These are phyloP conservation scores for Sparidentex hasta DNA, from an alignment of 2,797 vertebrate genomes.

Conservation along the genomic window DNA sequence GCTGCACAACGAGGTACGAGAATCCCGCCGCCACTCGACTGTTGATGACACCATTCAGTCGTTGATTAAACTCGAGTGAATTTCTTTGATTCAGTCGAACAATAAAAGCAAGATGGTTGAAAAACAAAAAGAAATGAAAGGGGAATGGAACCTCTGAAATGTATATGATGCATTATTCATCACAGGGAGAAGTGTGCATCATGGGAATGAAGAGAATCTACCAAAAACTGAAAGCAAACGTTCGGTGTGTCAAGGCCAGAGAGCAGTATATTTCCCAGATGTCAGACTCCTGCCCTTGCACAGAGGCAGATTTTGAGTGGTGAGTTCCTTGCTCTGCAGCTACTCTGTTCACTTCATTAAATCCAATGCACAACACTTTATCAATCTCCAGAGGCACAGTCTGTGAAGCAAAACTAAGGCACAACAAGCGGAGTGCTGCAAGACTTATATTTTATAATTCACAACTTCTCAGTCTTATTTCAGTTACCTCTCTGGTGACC, in stretches of 20 bases:
- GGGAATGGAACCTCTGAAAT: constrained; percentile 52
- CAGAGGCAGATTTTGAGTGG: constrained; percentile 96
- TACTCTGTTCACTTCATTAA: constrained; percentile 74
- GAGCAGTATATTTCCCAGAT: constrained; percentile 91
- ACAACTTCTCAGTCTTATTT: constrained; percentile 38
- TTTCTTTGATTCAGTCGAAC: constrained; percentile 56
- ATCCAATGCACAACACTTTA: constrained; percentile 67
- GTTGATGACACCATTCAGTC: constrained; percentile 4
- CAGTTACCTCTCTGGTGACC: constrained; percentile 8
- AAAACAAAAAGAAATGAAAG: background rate
- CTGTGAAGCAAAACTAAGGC: constrained; percentile 56
- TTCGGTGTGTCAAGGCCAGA: constrained; percentile 93
- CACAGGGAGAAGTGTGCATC: constrained; percentile 90
- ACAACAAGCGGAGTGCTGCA: constrained; percentile 45
- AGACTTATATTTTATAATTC: constrained; percentile 47
- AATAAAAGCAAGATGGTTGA: constrained; percentile 48
- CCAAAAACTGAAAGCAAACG: constrained; percentile 91
- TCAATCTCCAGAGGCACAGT: constrained; percentile 64
- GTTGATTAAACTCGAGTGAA: constrained; percentile 48
- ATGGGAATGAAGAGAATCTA: constrained; percentile 96
- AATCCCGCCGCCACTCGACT: background rate
- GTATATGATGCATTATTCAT: constrained; percentile 80
- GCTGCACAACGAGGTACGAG: constrained; percentile 89
- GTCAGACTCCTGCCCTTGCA: constrained; percentile 93
- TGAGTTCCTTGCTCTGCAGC: constrained; percentile 82